phyloP scores from a whole-genome alignment of 1,140 invertebrate species.

The Hylaeus anthracinus region DNA sequence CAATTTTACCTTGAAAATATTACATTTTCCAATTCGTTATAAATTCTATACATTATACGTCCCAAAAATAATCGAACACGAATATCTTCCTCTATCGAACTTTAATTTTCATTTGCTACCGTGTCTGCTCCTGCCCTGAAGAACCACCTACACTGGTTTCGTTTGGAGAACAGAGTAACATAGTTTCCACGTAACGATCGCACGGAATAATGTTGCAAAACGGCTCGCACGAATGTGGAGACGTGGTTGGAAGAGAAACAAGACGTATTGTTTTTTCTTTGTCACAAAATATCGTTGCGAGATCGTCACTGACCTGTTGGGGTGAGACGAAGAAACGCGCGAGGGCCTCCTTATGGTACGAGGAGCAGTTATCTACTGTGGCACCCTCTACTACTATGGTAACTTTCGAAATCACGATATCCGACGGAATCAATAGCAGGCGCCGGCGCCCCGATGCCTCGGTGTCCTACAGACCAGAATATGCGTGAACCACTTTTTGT shows the following conservation, averaged over 20 bases:
- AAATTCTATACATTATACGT: no score
- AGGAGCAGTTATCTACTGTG: slow-evolving; percentile 75
- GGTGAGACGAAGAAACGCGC: slow-evolving; percentile 72
- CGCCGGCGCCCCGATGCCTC: slow-evolving; percentile 73
- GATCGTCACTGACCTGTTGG: slow-evolving; percentile 74
- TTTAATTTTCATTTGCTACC: no score
- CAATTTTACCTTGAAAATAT: no score
- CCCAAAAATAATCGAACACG: no score
- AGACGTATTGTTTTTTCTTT: background rate
- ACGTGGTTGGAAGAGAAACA: no score
- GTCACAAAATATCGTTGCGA: slow-evolving; percentile 26
- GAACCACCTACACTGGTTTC: no score
- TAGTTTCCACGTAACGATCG: no score
- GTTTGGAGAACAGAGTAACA: no score
- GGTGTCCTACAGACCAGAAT: slow-evolving; percentile 61
- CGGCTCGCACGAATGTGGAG: background rate
- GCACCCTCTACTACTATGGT: slow-evolving; percentile 74
- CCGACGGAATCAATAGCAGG: slow-evolving; percentile 73
- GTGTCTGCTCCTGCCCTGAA: no score
- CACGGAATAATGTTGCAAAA: background rate
- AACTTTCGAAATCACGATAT: slow-evolving; percentile 72
- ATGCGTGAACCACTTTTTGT: slow-evolving; percentile 44
- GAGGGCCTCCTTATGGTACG: slow-evolving; percentile 72
- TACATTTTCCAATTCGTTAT: no score
- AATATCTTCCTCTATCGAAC: no score